Evolutionary conservation across 37 sponge, comb jelly and placozoan genomes (phyloP).

Genomic region (Aphrocallistes beatrix): DNA sequence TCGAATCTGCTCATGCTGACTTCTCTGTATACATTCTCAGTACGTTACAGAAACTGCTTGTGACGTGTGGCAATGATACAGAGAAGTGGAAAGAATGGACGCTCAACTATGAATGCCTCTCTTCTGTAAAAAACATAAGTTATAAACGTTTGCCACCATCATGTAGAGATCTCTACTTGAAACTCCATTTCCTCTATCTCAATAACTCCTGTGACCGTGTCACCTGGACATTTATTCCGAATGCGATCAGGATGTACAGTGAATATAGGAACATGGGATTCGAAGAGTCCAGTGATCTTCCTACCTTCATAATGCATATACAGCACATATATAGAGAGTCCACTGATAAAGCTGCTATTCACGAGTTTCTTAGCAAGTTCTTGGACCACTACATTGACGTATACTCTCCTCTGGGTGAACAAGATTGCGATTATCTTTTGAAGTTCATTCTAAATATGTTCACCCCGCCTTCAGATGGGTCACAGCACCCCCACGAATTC

Average conservation of each 20-base stretch:
- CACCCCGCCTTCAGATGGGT: not conserved
- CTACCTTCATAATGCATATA: not conserved
- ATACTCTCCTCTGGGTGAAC: not conserved
- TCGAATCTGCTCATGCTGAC: slow-evolving; percentile 14
- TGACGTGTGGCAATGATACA: not conserved
- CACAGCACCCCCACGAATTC: no score
- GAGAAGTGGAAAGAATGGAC: slow-evolving; percentile 17
- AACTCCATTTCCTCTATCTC: not conserved
- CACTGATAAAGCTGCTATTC: not conserved
- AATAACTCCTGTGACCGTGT: not conserved
- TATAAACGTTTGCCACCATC: not conserved
- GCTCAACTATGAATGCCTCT: not conserved
- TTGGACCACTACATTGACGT: slow-evolving; percentile 1
- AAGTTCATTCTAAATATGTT: not conserved
- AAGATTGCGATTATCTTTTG: not conserved
- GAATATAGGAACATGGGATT: not conserved
- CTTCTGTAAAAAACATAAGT: not conserved
- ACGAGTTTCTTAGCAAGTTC: not conserved
- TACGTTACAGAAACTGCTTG: not conserved
- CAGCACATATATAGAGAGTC: not conserved
- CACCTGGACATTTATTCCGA: not conserved
- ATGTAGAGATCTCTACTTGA: not conserved
- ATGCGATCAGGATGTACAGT: not conserved
- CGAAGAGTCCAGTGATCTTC: not conserved
- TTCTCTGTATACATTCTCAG: not conserved